Evolutionary conservation across 1,140 invertebrate species (phyloP), one percentile per base, ranked within the genome.

Genomic region (Neoseiulus cucumeris): DNA sequence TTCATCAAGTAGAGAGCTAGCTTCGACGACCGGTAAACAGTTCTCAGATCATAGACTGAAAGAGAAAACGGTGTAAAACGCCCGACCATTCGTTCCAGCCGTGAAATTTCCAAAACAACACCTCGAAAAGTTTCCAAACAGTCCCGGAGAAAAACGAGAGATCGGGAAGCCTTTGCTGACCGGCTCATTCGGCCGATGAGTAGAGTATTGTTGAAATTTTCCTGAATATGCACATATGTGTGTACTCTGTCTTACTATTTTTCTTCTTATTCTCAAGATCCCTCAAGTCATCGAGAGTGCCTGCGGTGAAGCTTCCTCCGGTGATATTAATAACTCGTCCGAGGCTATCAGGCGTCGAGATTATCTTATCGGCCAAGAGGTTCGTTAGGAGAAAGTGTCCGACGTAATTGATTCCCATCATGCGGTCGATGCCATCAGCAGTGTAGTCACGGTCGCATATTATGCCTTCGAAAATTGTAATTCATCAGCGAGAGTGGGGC

Each of bases 381-480:
- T 85, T 82, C 1, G 87, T 91, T 1, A 93, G 75, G n/a, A 89
- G 76, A 73, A 90, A 91, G 72, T 90, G 89, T 1, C 75, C 75
- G 12, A 77, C 66, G 68, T 76, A 74, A 66, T 77, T 77, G 17
- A 76, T 74, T 0, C 75, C 75, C 18, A 77, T 72, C 41, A 68
- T 68, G 28, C 68, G 66, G 66, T 77, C 76, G 33, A 76, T 72
- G 0, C 74, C 74, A 66, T 77, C 76, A 20, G 71, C 68, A 4
- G 76, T 76, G 41, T 66, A 2, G 74, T 70, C 28, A 76, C 72
- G 65, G 76, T 71, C 70, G 67, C 70, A 71, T 6, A 70, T 68
- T 67, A 73, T 68, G 67, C 44, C 42, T 70, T 68, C 41, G 70
- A 64, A 59, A 66, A 68, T 20, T 70, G 4, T 39, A 9, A 6